Evolutionary conservation across 1,140 invertebrate species (phyloP), one percentile per base, ranked within the genome.

Genomic region (Stegodyphus dumicola): DNA sequence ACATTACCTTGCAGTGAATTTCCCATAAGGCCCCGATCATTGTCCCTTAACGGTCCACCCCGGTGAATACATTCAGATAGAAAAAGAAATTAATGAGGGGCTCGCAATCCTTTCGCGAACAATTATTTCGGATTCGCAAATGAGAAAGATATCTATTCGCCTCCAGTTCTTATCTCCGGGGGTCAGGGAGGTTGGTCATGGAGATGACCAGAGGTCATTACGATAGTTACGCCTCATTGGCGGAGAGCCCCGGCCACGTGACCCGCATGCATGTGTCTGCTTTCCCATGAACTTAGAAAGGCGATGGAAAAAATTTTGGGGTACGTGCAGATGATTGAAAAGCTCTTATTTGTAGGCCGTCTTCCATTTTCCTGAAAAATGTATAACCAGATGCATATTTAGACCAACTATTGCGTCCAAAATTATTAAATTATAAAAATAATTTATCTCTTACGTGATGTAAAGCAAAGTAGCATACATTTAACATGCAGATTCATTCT

Each of bases 191-290:
- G 70, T 52, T 51, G 81, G 67, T 77, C 74, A 77, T 70, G 83
- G 76, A 85, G 83, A 85, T 85, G 83, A 85, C 83, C 83, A 85
- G 83, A 77, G 83, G 83, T 85, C 83, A 78, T 85, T 85, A 85
- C 83, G 83, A 85, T 85, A 85, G 83, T 70, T 70, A 85, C 83
- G 83, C 83, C 76, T 78, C 83, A 85, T 85, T 85, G 81, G 81
- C 18, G 73, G 76, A 65, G 67, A 85, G 67, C 52, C 54, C 75
- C 56, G 56, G 18, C 17, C 83, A 85, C 83, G 83, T 85, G 83
- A 77, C 83, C 74, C 75, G 83, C 74, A 85, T 85, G 83, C 83
- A 85, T 78, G 83, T 85, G 83, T 78, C 76, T 66, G 56, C 67
- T 85, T 85, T 85, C 83, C 83, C 83, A 85, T 66, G 81, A 49